phyloP scores from a whole-genome alignment of 2,888 invertebrate genomes.

The Toxonevra muliebris region DNA sequence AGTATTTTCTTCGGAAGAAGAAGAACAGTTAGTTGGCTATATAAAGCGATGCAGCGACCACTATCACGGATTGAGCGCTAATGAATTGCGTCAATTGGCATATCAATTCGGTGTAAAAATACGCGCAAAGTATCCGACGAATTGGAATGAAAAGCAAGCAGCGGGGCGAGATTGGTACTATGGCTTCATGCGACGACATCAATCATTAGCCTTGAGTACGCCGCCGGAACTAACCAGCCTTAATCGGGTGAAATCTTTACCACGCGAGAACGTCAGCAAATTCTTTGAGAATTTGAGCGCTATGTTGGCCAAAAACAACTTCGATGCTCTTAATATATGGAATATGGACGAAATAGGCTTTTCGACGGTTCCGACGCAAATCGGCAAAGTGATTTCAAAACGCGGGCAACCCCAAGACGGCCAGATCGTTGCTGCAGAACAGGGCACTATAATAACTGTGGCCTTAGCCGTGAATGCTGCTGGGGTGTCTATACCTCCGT shows the following conservation, averaged over 20 bases:
- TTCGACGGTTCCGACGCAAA: conserved; percentile 30
- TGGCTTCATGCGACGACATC: conserved; percentile 30
- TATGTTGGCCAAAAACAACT: no score
- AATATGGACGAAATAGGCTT: conserved; percentile 32
- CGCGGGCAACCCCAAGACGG: conserved; percentile 17
- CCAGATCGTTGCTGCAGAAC: conserved; percentile 19
- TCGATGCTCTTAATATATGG: no score
- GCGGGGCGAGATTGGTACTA: conserved; percentile 25
- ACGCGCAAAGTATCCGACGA: neutral
- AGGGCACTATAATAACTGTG: conserved; percentile 33
- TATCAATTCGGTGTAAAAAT: conserved; percentile 23
- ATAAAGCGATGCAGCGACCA: no score
- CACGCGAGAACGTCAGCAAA: conserved; percentile 32
- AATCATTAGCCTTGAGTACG: conserved; percentile 21
- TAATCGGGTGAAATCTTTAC: conserved; percentile 38
- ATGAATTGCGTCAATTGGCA: conserved; percentile 3
- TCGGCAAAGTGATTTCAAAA: conserved; percentile 21
- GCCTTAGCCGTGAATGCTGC: conserved; percentile 26
- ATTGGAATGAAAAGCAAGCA: conserved; percentile 9
- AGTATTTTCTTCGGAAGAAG: no score
- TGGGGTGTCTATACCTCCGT: conserved; percentile 32
- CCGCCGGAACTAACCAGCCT: conserved; percentile 29
- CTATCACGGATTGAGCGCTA: no score
- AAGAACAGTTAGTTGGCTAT: no score
- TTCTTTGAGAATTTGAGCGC: no score